phyloP scores from a whole-genome alignment of 2,113 vertebrate species.

The Rhinogobius similis region DNA sequence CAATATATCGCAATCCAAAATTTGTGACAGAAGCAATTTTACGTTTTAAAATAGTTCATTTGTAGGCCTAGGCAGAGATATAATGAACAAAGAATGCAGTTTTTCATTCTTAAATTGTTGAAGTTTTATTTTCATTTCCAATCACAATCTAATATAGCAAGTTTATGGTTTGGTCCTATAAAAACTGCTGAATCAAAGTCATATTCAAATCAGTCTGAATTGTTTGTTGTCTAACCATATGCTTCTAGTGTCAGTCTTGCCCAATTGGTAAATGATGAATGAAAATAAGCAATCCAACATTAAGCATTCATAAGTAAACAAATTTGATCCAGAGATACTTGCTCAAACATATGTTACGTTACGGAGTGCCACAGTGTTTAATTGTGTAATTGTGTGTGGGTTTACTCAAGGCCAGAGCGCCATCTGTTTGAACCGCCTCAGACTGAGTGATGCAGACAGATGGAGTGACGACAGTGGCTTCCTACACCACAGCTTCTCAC shows the following conservation, averaged over 20 bases:
- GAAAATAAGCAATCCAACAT: slow-evolving; percentile 19
- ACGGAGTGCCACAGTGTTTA: slow-evolving; percentile 19
- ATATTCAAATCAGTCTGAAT: background rate
- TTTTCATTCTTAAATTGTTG: too few relatives aligned
- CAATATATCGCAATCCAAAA: too few relatives aligned
- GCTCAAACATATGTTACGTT: slow-evolving; percentile 21
- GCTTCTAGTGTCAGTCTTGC: background rate
- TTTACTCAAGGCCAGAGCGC: slow-evolving; percentile 23
- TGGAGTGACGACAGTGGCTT: slow-evolving; percentile 40
- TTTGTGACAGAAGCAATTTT: too few relatives aligned
- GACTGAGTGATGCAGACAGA: slow-evolving; percentile 20
- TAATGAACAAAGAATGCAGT: too few relatives aligned
- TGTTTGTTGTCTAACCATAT: background rate
- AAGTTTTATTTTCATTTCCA: too few relatives aligned
- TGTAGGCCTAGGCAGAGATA: too few relatives aligned
- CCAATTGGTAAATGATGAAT: background rate
- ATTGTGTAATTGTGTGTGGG: slow-evolving; percentile 13
- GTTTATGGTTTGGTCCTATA: background rate
- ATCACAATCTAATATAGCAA: background rate
- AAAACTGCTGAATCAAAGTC: background rate
- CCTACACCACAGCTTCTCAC: slow-evolving; percentile 41
- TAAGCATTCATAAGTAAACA: background rate
- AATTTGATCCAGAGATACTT: background rate
- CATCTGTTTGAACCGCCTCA: slow-evolving; percentile 19
- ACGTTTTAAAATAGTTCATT: too few relatives aligned